These are phyloP conservation scores for Drosophila malerkotliana DNA, from an alignment of 1,140 invertebrate species.

Conservation along the genomic window DNA sequence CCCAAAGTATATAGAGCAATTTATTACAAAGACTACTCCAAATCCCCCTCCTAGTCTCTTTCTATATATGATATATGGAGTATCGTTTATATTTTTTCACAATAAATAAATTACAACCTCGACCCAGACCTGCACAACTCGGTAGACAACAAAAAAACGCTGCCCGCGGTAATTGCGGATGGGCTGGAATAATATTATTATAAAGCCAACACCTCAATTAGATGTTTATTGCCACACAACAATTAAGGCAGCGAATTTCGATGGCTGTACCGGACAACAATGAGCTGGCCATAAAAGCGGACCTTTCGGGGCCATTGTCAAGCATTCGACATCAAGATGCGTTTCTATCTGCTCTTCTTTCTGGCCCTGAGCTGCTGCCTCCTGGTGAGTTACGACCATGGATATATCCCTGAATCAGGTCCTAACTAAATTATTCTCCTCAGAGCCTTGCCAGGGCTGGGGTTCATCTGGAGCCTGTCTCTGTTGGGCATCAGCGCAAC, in stretches of 20 bases:
- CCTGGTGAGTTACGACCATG: slow-evolving; percentile 31
- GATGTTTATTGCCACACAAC: slow-evolving; percentile 51
- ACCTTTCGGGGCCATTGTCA: slow-evolving; percentile 56
- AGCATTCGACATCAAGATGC: slow-evolving; percentile 59
- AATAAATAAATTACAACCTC: slow-evolving; percentile 2
- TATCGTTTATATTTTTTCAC: not conserved
- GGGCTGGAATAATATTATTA: slow-evolving; percentile 37
- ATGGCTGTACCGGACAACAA: not conserved
- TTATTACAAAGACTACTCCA: no score
- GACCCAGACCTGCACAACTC: slow-evolving; percentile 6
- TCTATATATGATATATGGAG: not conserved
- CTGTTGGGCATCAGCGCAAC: slow-evolving; percentile 29
- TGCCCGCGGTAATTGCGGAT: slow-evolving; percentile 63
- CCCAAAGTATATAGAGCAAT: no score
- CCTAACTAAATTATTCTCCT: not conserved
- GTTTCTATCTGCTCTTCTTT: slow-evolving; percentile 51
- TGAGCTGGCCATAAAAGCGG: slow-evolving; percentile 45
- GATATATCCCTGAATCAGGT: not conserved
- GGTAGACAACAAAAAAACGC: not conserved
- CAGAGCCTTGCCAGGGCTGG: slow-evolving; percentile 39
- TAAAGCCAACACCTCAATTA: slow-evolving; percentile 60
- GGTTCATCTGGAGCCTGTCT: slow-evolving; percentile 9
- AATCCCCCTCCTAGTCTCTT: no score
- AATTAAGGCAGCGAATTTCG: slow-evolving; percentile 47
- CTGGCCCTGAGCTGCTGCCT: slow-evolving; percentile 51